These are phyloP conservation scores for Ryuthela nishihirai DNA, from an alignment of 2,888 invertebrate species.

Conservation along the genomic window DNA sequence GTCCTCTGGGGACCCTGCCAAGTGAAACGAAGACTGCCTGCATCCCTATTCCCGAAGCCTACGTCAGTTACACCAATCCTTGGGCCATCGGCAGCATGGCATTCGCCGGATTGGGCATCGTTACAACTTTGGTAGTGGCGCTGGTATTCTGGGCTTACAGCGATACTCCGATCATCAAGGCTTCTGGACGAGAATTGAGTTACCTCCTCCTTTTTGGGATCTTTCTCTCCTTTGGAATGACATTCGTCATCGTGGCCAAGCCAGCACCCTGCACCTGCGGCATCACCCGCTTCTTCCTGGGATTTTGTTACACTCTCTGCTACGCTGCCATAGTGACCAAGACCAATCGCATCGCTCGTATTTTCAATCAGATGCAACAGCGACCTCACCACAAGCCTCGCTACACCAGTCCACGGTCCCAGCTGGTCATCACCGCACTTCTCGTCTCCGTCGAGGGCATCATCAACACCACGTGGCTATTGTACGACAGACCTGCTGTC, in stretches of 20 bases:
- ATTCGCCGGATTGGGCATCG: slow-evolving; percentile 53
- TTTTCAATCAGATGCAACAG: slow-evolving; percentile 52
- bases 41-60: slow-evolving; percentile 52
- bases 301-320: slow-evolving; percentile 57
- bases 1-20: slow-evolving; percentile 49
- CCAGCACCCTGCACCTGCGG: slow-evolving; percentile 55
- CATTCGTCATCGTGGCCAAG: slow-evolving; percentile 56
- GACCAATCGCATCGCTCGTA: slow-evolving; percentile 58
- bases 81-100: slow-evolving; percentile 52
- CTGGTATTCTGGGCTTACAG: slow-evolving; percentile 56
- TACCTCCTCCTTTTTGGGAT: slow-evolving; percentile 54
- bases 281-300: slow-evolving; percentile 56
- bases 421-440: slow-evolving; percentile 56
- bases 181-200: slow-evolving; percentile 57
- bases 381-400: slow-evolving; percentile 38
- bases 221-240: slow-evolving; percentile 55
- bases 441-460: slow-evolving; percentile 54
- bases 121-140: slow-evolving; percentile 53
- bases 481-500: slow-evolving; percentile 53
- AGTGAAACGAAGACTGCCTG: slow-evolving; percentile 51
- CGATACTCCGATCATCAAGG: slow-evolving; percentile 58
- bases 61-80: slow-evolving; percentile 54
- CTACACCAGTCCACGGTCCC: slow-evolving; percentile 53
- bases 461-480: slow-evolving; percentile 55
- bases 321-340: slow-evolving; percentile 59